Conservation (phyloP, 2,888 invertebrate genomes). For the Brenthis ino region DNA sequence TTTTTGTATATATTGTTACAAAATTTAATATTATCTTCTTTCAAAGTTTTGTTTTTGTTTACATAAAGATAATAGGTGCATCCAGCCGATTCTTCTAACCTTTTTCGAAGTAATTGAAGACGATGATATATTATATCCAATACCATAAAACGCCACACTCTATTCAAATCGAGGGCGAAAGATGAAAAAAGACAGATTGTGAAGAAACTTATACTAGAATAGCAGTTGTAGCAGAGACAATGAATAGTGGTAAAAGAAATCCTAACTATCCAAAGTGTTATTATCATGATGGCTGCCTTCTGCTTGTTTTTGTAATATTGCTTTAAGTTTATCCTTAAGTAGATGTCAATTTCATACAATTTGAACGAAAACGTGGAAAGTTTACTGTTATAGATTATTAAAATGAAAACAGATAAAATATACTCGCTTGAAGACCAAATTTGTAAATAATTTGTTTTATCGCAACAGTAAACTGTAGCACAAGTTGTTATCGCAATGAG, state of each 20-base stretch:
- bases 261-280: constrained; percentile 54
- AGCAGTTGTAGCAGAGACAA: constrained; percentile 53
- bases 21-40: constrained; percentile 60
- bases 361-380: constrained; percentile 50
- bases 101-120: constrained; percentile 55
- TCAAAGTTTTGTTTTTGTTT: constrained; percentile 56
- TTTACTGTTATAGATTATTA: constrained; percentile 54
- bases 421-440: constrained; percentile 65
- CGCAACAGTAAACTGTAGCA: constrained; percentile 53
- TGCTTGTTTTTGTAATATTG: constrained; percentile 48
- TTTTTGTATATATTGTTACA: constrained; percentile 58
- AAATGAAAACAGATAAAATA: constrained; percentile 48
- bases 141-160: constrained; percentile 66
- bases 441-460: constrained; percentile 48
- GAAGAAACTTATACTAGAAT: constrained; percentile 46
- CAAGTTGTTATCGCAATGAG: constrained; percentile 49
- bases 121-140: constrained; percentile 63
- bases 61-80: constrained; percentile 61
- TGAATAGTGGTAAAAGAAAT: constrained; percentile 52
- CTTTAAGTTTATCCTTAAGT: constrained; percentile 52
- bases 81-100: constrained; percentile 59
- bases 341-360: constrained; percentile 54
- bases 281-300: constrained; percentile 47
- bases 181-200: constrained; percentile 56
- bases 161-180: constrained; percentile 62